Base-by-base conservation (phyloP, 2,888 invertebrate genomes). In the Mellilla xanthometata region DNA sequence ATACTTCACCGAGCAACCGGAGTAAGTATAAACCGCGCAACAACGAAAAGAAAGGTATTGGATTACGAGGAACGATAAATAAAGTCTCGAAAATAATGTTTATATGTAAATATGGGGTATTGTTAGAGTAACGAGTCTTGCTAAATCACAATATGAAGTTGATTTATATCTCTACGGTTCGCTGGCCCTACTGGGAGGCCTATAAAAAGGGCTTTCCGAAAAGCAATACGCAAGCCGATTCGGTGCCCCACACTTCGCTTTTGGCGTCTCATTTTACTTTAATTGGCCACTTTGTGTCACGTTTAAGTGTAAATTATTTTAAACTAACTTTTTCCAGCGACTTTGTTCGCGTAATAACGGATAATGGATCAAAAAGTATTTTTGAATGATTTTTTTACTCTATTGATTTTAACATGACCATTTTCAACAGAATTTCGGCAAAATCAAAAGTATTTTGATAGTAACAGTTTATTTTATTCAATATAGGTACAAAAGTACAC, bases 41-140 rank as follows among this genome's bases (percentile, higher is more conserved):
- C 61, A 58, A 57, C 67, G 65, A 68, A 70, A 65, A 65, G 60
- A 62, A 65, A 65, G 70, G 65, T 72, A 75, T 76, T 72, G 72
- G 68, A 72, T 78, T 79, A 76, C 80, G 66, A 57, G 66, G 66
- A 68, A 73, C 79, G 54, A 58, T 56, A 61, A 61, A 61, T 83
- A 83, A 78, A 76, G 68, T 64, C 62, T 75, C 76, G 71, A 79
- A 84, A 82, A 86, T 82, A 83, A 64, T 67, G 62, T 88, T 86
- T 84, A 86, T 88, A 90, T 88, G 89, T 92, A 91, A 92, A 86
- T 91, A 91, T 60, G 72, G 80, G 71, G 83, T 83, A 91, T 91
- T 87, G 91, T 91, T 91, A 89, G 88, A 85, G 88, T 91, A 92
- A 91, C 91, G 90, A 90, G 85, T 90, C 91, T 92, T 91, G 91